Base-by-base conservation (phyloP, 2,797 vertebrate species). In the Sphenopsis melanotis region DNA sequence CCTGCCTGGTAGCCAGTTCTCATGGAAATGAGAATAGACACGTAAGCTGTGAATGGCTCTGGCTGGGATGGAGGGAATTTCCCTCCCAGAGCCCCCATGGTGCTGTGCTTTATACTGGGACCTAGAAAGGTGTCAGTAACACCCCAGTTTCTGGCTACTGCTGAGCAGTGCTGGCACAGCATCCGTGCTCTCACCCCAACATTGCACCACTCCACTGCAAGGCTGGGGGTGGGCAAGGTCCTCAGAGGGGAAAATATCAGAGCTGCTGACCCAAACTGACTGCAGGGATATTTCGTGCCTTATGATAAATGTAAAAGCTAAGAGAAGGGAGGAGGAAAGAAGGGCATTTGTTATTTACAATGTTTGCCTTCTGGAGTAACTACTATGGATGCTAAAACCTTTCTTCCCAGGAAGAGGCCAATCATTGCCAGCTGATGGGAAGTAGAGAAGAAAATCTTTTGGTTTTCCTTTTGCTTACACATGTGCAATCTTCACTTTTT, bases 131-230 rank as follows among this genome's bases (percentile, higher is more conserved):
- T 9, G 30, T 11, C 2, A 1, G 3, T 11, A 37, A 37, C 49
- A 24, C 4, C 29, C 23, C 71, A 34, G 8, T 4, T 49, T 39
- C 42, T 76, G 70, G 36, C 41, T 56, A 1, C 27, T 29, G 70
- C 55, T 41, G 47, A 61, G 34, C 63, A 61, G 32, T 4, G 41
- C 77, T 69, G 78, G 47, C 56, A n/a, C 20, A 82, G 37, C 36
- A 44, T 4, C 56, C 1, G 0, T 24, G n/a, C 20, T 44, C 23
- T 37, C 36, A 1, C 19, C 32, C 49, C 49, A 44, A 9, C 20
- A 39, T 49, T 55, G 32, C 32, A 9, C 3, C 27, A 5, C 63
- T 39, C 23, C 37, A 6, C 17, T 0, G 1, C 27, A 11, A n/a
- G 34, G 27, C 41, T 69, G 56, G 19, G 29, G 3, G 3, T 47